These are phyloP conservation scores for Archivesica marissinica DNA, from an alignment of 1,140 invertebrate genomes.

Conservation along the genomic window DNA sequence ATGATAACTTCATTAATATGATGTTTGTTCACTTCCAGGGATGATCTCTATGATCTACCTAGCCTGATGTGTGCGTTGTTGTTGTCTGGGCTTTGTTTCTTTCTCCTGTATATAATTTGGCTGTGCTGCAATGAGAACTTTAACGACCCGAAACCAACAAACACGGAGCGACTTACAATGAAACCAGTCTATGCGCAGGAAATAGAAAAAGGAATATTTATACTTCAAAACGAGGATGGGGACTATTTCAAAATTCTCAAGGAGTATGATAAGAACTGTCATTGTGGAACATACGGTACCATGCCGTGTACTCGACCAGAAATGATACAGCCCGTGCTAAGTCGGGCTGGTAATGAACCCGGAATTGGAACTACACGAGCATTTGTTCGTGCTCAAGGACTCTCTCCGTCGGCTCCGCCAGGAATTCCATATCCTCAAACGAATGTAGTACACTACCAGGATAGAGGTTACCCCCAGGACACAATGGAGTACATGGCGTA, in stretches of 20 bases:
- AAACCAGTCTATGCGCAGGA: conserved; percentile 67
- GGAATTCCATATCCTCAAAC: too few species aligned
- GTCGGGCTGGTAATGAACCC: too few species aligned
- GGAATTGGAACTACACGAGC: too few species aligned
- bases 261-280: conserved; percentile 36
- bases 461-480: too few species aligned
- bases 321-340: conserved; percentile 10
- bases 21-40: too few species aligned
- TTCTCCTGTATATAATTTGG: conserved; percentile 21
- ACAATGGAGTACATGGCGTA: too few species aligned
- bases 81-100: not conserved
- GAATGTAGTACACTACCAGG: too few species aligned
- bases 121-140: conserved; percentile 32
- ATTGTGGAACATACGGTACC: conserved; percentile 8
- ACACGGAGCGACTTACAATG: conserved; percentile 6
- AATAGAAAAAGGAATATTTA: conserved; percentile 68
- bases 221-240: conserved; percentile 69
- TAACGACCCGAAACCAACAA: not conserved
- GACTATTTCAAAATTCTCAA: conserved; percentile 66
- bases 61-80: not conserved
- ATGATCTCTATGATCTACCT: too few species aligned
- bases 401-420: too few species aligned
- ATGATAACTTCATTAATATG: too few species aligned
- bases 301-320: conserved; percentile 26
- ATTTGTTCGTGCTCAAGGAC: too few species aligned